A percentile compares a stretch with the other conserved stretches of the same genome.
These are phyloP conservation scores for Phasianus colchicus DNA, from an alignment of 2,113 vertebrate species.

Conservation along the genomic window DNA sequence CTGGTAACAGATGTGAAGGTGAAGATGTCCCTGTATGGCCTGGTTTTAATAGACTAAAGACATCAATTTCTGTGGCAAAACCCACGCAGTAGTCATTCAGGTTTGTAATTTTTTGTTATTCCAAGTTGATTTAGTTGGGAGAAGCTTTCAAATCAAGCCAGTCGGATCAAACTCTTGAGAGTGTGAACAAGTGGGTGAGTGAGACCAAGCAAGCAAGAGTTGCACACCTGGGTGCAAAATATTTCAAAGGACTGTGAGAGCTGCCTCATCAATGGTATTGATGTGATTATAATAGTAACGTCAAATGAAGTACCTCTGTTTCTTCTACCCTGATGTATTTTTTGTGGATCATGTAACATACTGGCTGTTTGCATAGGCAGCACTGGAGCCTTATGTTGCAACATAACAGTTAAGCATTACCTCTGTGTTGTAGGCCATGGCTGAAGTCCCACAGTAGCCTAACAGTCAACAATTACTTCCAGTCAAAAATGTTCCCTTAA, in stretches of 20 bases:
- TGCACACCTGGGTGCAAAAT: rapidly evolving
- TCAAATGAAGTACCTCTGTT: background rate
- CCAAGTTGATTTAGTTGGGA: background rate
- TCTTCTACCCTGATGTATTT: rapidly evolving
- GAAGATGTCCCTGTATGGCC: background rate
- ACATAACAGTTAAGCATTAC: background rate
- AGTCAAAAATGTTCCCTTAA: background rate
- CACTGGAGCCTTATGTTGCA: background rate
- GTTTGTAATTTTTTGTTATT: background rate
- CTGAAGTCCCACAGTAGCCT: background rate
- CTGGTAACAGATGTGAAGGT: background rate
- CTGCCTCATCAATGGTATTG: background rate
- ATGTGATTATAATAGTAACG: background rate
- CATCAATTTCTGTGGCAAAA: background rate
- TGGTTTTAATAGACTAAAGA: background rate
- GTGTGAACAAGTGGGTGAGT: background rate
- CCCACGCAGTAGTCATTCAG: background rate
- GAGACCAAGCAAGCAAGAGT: background rate
- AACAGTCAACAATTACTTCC: background rate
- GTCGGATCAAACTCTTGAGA: background rate
- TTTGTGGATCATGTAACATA: rapidly evolving
- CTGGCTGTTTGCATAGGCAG: background rate
- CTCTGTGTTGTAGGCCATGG: background rate
- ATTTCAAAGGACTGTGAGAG: background rate
- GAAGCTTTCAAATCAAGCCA: background rate